Evolutionary conservation across 2,888 invertebrate genomes (phyloP).

Genomic region (Phaedon cochleariae): DNA sequence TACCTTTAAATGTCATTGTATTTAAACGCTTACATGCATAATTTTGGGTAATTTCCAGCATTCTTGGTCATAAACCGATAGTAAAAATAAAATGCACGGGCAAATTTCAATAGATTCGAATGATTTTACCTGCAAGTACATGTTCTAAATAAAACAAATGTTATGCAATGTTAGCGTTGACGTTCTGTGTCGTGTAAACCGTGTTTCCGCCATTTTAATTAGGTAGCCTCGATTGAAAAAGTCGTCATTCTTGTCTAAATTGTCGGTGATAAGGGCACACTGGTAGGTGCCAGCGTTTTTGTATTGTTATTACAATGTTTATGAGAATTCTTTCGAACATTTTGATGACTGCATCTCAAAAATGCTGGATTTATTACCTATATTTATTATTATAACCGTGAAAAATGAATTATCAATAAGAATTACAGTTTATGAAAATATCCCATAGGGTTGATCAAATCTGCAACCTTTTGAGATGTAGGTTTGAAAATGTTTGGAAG

Average conservation of each 20-base stretch:
- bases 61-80: too few species aligned
- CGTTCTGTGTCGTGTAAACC: not conserved
- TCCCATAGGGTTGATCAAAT: not conserved
- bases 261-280: not conserved
- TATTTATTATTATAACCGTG: too few species aligned
- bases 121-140: too few species aligned
- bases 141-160: too few species aligned
- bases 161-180: not conserved
- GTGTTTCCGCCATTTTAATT: not conserved
- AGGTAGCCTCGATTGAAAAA: not conserved
- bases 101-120: too few species aligned
- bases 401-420: too few species aligned
- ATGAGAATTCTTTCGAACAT: not conserved
- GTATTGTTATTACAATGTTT: not conserved
- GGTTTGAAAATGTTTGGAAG: not conserved
- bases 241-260: conserved; percentile 4
- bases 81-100: too few species aligned
- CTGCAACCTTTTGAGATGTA: not conserved
- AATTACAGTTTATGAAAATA: too few species aligned
- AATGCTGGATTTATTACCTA: too few species aligned
- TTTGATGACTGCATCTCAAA: not conserved
- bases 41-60: too few species aligned
- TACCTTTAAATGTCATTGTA: too few species aligned
- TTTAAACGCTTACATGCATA: too few species aligned
- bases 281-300: conserved; percentile 10